These are phyloP conservation scores for Pogonophryne albipinna DNA, from an alignment of 2,797 vertebrate species.

Conservation along the genomic window DNA sequence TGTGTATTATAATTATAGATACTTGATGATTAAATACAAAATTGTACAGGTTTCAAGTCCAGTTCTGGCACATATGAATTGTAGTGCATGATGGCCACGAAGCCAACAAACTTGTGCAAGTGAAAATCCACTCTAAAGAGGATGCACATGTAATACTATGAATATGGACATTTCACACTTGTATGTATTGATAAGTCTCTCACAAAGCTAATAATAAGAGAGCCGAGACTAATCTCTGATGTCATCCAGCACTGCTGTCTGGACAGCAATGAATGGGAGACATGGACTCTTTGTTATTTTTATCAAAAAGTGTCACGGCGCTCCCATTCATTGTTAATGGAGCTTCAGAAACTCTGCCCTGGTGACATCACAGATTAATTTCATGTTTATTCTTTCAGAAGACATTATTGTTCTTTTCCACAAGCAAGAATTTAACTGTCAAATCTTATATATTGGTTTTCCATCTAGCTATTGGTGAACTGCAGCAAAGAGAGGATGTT, in stretches of 20 bases:
- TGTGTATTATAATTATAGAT: conserved; percentile 85
- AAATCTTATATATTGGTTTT: conserved; percentile 48
- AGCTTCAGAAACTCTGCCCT: conserved; percentile 45
- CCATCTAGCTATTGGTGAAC: conserved; percentile 42
- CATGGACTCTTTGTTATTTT: conserved; percentile 27
- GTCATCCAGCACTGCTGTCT: conserved; percentile 43
- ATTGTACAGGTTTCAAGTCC: conserved; percentile 87
- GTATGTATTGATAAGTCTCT: conserved; percentile 52
- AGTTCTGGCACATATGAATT: conserved; percentile 86
- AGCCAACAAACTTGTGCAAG: conserved; percentile 73
- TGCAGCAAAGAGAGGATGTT: conserved; percentile 47
- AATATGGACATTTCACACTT: conserved; percentile 57
- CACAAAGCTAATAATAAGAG: conserved; percentile 57
- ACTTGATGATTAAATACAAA: conserved; percentile 87
- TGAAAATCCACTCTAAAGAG: conserved; percentile 71
- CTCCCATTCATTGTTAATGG: conserved; percentile 45
- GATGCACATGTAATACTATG: conserved; percentile 67
- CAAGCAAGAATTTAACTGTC: conserved; percentile 36
- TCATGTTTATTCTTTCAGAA: conserved; percentile 34
- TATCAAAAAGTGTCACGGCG: conserved; percentile 36
- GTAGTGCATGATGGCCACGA: conserved; percentile 76
- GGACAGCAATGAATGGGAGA: conserved; percentile 39
- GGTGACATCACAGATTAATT: conserved; percentile 33
- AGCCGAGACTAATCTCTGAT: conserved; percentile 44
- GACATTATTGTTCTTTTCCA: conserved; percentile 35